phyloP scores from a whole-genome alignment of 2,797 vertebrate genomes.

The Euthynnus affinis region DNA sequence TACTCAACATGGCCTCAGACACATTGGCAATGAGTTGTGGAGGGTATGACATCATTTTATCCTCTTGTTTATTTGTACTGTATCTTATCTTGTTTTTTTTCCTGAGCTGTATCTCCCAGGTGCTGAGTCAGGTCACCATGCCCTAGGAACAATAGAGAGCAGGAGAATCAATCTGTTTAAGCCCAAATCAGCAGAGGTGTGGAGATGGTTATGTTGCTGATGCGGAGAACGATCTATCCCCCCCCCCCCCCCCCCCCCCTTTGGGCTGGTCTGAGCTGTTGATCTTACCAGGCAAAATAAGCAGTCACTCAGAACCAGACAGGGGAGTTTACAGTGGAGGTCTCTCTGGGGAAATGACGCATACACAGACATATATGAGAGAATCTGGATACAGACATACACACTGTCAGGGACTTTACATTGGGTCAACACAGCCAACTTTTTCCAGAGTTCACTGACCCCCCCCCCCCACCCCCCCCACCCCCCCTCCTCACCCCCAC shows the following conservation, averaged over 20 bases:
- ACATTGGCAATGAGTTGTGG: background rate
- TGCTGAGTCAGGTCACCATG: conserved; percentile 38
- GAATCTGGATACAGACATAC: conserved; percentile 1
- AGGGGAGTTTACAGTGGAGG: conserved; percentile 26
- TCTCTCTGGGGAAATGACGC: conserved; percentile 22
- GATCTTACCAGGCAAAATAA: conserved; percentile 48
- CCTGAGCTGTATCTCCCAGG: conserved; percentile 11
- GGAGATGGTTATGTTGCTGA: conserved; percentile 19
- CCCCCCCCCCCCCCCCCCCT: too few relatives aligned
- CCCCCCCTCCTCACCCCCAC: background rate
- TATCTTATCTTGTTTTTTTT: conserved; percentile 16
- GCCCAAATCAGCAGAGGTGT: conserved; percentile 24
- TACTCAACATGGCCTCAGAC: background rate
- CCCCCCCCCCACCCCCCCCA: too few relatives aligned
- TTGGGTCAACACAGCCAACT: conserved; percentile 13
- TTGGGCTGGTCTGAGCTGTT: conserved; percentile 26
- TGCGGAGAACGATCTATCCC: background rate
- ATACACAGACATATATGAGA: conserved; percentile 13
- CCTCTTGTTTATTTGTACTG: conserved; percentile 6
- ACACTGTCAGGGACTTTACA: conserved; percentile 24
- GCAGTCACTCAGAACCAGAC: conserved; percentile 34
- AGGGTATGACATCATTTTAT: background rate
- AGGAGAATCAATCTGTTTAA: conserved; percentile 17
- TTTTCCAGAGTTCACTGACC: conserved; percentile 56
- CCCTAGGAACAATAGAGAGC: conserved; percentile 17